These are phyloP conservation scores for Tenthredo amoena DNA, from an alignment of 2,888 invertebrate genomes.

Conservation along the genomic window DNA sequence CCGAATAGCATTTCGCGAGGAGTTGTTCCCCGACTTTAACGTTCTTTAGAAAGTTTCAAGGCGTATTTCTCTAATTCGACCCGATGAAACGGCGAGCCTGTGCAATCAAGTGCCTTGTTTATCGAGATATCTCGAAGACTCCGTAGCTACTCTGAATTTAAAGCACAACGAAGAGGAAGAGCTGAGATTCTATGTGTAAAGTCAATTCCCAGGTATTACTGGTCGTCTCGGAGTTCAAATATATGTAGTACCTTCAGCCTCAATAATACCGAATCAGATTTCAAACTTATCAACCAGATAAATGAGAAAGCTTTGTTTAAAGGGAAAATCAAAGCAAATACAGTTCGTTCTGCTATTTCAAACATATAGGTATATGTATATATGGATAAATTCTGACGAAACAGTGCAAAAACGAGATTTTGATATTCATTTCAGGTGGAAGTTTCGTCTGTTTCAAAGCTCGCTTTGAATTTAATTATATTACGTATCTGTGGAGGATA, in stretches of 20 bases:
- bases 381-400: neutral
- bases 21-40: slow-evolving; percentile 1
- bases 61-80: slow-evolving; percentile 36
- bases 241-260: neutral
- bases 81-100: slow-evolving; percentile 29
- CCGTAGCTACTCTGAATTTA: slow-evolving; percentile 16
- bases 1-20: slow-evolving; percentile 6
- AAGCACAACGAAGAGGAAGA: neutral
- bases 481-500: neutral
- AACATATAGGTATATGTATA: neutral
- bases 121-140: slow-evolving; percentile 13
- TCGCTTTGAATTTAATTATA: neutral
- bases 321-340: neutral
- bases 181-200: neutral
- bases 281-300: neutral
- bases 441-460: neutral
- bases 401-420: neutral
- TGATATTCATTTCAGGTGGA: neutral
- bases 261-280: neutral
- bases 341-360: neutral
- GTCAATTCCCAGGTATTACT: neutral
- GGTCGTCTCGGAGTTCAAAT: neutral
- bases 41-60: slow-evolving; percentile 19
- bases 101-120: slow-evolving; percentile 44
- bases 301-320: neutral